Evolutionary conservation across 2,113 vertebrate species (phyloP).

Genomic region (Rhynchomys soricoides): DNA sequence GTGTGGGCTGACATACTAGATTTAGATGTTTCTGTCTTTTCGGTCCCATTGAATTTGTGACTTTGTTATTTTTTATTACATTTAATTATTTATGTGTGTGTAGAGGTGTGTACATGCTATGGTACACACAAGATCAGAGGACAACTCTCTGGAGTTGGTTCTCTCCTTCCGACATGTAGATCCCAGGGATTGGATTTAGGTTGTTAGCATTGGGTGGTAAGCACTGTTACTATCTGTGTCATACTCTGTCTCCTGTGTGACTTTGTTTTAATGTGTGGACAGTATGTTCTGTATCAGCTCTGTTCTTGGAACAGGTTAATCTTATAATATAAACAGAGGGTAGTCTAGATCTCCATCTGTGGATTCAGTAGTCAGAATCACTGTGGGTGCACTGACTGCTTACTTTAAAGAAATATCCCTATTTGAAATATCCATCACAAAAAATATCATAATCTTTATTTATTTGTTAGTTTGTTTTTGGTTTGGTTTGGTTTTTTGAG

Average conservation of each 20-base stretch:
- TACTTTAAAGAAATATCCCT: slow-evolving; percentile 51
- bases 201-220: background rate
- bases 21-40: slow-evolving; percentile 29
- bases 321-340: slow-evolving; percentile 17
- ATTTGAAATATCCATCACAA: background rate
- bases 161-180: background rate
- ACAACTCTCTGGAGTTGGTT: background rate
- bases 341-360: slow-evolving; percentile 25
- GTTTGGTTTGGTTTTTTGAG: background rate
- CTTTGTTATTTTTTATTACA: background rate
- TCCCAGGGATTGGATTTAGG: background rate
- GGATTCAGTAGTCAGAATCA: background rate
- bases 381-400: background rate
- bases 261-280: slow-evolving; percentile 46
- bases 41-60: background rate
- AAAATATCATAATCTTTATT: background rate
- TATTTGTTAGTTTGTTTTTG: background rate
- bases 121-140: background rate
- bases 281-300: slow-evolving; percentile 34
- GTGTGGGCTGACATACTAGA: background rate
- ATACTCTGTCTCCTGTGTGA: background rate
- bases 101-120: background rate
- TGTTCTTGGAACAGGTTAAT: slow-evolving; percentile 60
- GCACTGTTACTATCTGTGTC: background rate
- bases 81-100: background rate